phyloP scores from a whole-genome alignment of 2,888 invertebrate genomes.

The Marronus borbonicus region DNA sequence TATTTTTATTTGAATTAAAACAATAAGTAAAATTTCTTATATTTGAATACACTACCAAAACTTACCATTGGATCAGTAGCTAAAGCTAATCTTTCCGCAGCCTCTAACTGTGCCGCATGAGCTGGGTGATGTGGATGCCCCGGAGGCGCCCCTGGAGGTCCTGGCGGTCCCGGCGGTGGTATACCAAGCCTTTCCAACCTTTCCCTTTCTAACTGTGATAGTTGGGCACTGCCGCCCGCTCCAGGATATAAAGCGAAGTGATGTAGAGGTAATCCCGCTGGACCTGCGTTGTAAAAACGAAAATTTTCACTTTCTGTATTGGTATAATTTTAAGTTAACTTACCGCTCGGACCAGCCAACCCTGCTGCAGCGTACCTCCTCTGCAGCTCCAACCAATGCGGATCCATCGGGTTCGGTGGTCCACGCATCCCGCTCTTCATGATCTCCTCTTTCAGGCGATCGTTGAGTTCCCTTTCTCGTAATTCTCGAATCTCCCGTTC shows the following conservation, averaged over 20 bases:
- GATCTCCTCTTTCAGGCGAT: slow-evolving; percentile 90
- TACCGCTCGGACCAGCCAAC: slow-evolving; percentile 67
- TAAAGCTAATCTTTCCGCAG: slow-evolving; percentile 85
- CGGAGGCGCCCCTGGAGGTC: slow-evolving; percentile 72
- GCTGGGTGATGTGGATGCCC: slow-evolving; percentile 74
- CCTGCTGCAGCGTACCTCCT: slow-evolving; percentile 74
- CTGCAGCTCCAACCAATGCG: slow-evolving; percentile 91
- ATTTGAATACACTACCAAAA: slow-evolving; percentile 28
- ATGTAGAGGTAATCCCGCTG: slow-evolving; percentile 75
- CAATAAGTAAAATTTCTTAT: too few species aligned
- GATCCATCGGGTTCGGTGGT: slow-evolving; percentile 75
- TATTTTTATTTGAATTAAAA: too few species aligned
- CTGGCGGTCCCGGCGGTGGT: slow-evolving; percentile 75
- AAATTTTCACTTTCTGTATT: neutral
- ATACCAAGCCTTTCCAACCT: slow-evolving; percentile 88
- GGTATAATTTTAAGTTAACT: slow-evolving; percentile 11
- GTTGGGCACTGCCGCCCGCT: slow-evolving; percentile 74
- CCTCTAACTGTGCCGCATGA: slow-evolving; percentile 77
- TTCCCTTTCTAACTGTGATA: slow-evolving; percentile 91
- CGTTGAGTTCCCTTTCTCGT: slow-evolving; percentile 85
- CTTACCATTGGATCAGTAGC: slow-evolving; percentile 92
- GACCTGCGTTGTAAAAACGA: slow-evolving; percentile 52
- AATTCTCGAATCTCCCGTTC: slow-evolving; percentile 87
- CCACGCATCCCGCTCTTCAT: slow-evolving; percentile 77
- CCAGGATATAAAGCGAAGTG: slow-evolving; percentile 86